Base-by-base conservation (phyloP, 1,140 invertebrate genomes). In the Triops longicaudatus region DNA sequence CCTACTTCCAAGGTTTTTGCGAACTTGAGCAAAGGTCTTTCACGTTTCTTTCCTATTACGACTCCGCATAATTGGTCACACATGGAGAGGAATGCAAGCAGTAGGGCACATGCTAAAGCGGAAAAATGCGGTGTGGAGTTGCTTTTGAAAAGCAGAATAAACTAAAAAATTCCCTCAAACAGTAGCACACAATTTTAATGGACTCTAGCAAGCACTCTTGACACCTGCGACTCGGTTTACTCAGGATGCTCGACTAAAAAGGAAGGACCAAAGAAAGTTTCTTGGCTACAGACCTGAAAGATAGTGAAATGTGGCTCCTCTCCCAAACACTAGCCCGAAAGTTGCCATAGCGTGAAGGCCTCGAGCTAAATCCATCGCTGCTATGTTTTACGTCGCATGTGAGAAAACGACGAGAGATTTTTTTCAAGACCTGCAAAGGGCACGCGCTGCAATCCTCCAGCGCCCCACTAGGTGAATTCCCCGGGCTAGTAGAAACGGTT, bases 11-110 rank as follows among this genome's bases (percentile, higher is more conserved):
- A 17, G 17, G 6, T 17, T 63, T 63, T 17, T 63, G 22, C 14
- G 50, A 63, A 14, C 10, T 22, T 63, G 50, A 17, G 50, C 50
- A 63, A 63, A 63, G 22, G 17, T 22, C 50, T 63, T 63, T 63
- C 50, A 63, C 50, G 14, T 63, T 63, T 63, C 14, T 63, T 63
- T 63, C 50, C 50, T 63, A n/a, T n/a, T n/a, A n/a, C n/a, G n/a
- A n/a, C 14, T 63, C 22, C 50, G 50, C 22, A 22, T 63, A 63
- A 37, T 37, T 37, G 31, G 31, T 37, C 50, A 63, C 50, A 63
- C 44, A 50, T 50, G 44, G 31, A 37, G 31, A 37, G 7, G 31
- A 37, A 37, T 63, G 14, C 14, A 63, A 63, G 22, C 14, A 63
- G 17, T 9, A 63, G 7, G 31, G 14, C 50, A 63, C n/a, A 14